A percentile compares a stretch with the other conserved stretches of the same genome.
Evolutionary conservation across 2,797 vertebrate genomes (phyloP).

Genomic region (Propithecus deckenii): DNA sequence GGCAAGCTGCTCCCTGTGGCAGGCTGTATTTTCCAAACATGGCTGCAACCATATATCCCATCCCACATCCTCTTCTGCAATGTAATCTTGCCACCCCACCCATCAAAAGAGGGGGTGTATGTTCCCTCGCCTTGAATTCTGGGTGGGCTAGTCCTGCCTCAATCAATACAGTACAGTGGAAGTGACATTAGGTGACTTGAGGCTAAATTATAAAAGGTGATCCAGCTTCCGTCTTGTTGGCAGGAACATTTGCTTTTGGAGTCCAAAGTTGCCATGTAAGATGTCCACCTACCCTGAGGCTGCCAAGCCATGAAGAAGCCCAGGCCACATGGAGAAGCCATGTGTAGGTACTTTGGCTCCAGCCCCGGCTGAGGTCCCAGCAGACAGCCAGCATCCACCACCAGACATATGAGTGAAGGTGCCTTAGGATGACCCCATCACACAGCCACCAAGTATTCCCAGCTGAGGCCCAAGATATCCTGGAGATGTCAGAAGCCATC

Average conservation of each 20-base stretch:
- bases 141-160: background rate
- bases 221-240: background rate
- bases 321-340: background rate
- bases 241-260: constrained; percentile 7
- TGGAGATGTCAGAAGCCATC: background rate
- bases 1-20: background rate
- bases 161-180: background rate
- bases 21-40: background rate
- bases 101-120: background rate
- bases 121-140: background rate
- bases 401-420: background rate
- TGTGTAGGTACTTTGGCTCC: background rate
- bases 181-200: background rate
- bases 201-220: background rate
- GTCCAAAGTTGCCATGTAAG: background rate
- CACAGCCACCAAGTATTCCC: background rate
- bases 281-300: background rate
- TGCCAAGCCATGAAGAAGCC: background rate
- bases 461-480: background rate
- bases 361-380: background rate
- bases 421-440: background rate
- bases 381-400: background rate
- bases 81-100: background rate
- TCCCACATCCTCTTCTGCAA: background rate
- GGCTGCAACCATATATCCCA: background rate